A percentile compares a stretch with the other conserved stretches of the same genome.
phyloP scores from a whole-genome alignment of 2,888 invertebrate species.

The Salticus scenicus region DNA sequence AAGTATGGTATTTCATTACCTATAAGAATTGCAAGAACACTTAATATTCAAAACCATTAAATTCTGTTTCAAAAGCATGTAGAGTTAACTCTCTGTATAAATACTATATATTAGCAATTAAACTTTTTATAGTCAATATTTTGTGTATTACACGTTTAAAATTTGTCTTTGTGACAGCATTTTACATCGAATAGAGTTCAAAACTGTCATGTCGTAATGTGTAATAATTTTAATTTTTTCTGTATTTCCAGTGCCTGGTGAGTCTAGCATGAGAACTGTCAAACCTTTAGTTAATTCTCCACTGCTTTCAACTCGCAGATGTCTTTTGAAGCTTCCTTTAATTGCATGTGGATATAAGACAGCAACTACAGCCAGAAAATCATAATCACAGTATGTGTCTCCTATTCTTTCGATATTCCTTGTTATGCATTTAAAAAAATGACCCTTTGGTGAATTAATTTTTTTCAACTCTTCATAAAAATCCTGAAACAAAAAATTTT shows the following conservation, averaged over 20 bases:
- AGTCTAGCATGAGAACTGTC: neutral
- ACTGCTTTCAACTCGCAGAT: constrained; percentile 22
- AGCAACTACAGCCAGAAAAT: constrained; percentile 50
- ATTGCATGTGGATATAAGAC: constrained; percentile 35
- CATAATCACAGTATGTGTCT: constrained; percentile 29
- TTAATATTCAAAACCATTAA: no score
- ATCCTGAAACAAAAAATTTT: constrained; percentile 1
- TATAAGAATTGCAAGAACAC: no score
- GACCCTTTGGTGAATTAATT: neutral
- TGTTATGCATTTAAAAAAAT: neutral
- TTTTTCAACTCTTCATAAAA: neutral
- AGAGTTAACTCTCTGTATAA: no score
- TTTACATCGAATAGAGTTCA: neutral
- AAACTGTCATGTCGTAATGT: neutral
- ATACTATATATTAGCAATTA: no score
- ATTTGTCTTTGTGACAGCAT: no score
- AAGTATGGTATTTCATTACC: no score
- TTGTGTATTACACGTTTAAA: no score
- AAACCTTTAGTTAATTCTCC: constrained; percentile 19
- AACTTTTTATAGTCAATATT: no score
- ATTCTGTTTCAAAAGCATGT: no score
- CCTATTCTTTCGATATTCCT: constrained; percentile 5
- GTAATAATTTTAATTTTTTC: neutral
- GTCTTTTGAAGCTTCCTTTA: neutral
- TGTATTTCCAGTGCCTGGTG: neutral